Conservation (phyloP, 1,140 invertebrate genomes). For the Popillia japonica region DNA sequence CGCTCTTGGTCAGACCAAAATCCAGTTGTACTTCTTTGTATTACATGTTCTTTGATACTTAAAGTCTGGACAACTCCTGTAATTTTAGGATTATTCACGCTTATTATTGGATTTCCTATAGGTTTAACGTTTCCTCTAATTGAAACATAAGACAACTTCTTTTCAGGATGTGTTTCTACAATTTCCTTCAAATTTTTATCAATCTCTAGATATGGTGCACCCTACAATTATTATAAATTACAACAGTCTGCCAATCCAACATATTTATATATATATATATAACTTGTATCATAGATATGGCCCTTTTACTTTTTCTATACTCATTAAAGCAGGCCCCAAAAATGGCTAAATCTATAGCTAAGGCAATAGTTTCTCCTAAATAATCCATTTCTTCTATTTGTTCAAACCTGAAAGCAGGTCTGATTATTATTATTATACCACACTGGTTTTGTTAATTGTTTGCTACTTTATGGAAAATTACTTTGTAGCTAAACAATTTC, state of each 20-base stretch:
- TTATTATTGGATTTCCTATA: conserved; percentile 74
- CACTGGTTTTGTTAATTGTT: too few species aligned
- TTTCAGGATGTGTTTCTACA: conserved; percentile 66
- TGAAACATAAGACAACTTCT: conserved; percentile 75
- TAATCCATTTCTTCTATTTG: conserved; percentile 66
- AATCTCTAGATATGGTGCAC: conserved; percentile 72
- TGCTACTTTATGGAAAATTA: too few species aligned
- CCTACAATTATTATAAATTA: too few species aligned
- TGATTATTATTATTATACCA: too few species aligned
- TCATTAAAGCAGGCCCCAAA: conserved; percentile 74
- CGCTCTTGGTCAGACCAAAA: conserved; percentile 82
- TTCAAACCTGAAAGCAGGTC: too few species aligned
- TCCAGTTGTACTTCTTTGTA: conserved; percentile 76
- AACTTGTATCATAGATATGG: conserved; percentile 72
- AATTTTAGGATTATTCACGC: conserved; percentile 72
- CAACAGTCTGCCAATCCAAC: too few species aligned
- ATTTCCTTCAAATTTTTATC: conserved; percentile 68
- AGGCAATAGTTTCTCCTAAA: conserved; percentile 70
- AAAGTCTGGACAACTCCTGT: conserved; percentile 77
- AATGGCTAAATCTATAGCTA: conserved; percentile 77
- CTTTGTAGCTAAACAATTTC: too few species aligned
- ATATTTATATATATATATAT: too few species aligned
- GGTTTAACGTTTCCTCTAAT: conserved; percentile 76
- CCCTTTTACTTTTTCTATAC: conserved; percentile 74
- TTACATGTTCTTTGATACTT: conserved; percentile 78